Conservation (phyloP, 2,888 invertebrate genomes). For the Heteropelma amictum region DNA sequence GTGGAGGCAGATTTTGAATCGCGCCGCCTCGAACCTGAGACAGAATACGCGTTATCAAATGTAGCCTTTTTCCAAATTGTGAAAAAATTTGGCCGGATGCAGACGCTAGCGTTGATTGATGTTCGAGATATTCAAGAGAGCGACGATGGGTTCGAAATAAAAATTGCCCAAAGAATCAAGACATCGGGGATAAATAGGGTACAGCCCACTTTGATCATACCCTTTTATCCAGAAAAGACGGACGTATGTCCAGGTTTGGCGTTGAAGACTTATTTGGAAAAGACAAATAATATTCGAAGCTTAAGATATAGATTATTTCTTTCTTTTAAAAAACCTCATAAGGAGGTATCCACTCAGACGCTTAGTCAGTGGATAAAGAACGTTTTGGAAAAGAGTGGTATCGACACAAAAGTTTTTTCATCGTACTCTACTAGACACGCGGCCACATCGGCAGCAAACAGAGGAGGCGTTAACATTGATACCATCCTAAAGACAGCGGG, state of each 20-base stretch:
- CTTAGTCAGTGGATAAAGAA: slow-evolving; percentile 37
- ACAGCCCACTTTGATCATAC: slow-evolving; percentile 34
- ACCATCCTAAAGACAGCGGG: background rate
- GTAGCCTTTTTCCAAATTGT: background rate
- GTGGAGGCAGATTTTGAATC: slow-evolving; percentile 8
- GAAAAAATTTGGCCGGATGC: slow-evolving; percentile 17
- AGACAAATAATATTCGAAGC: slow-evolving; percentile 7
- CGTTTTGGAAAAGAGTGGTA: background rate
- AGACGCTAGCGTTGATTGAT: slow-evolving; percentile 32
- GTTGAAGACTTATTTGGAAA: slow-evolving; percentile 7
- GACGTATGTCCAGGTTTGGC: slow-evolving; percentile 17
- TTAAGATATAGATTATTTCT: background rate
- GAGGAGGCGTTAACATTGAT: background rate
- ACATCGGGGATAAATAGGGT: slow-evolving; percentile 30
- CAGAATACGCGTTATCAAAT: too few species aligned
- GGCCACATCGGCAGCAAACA: background rate
- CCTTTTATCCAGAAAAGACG: slow-evolving; percentile 17
- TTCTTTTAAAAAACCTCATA: slow-evolving; percentile 16
- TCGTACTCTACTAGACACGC: background rate
- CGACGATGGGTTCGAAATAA: slow-evolving; percentile 29
- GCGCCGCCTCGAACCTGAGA: slow-evolving; percentile 2
- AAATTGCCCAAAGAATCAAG: slow-evolving; percentile 39
- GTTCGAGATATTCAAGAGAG: slow-evolving; percentile 13
- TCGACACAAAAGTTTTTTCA: background rate
- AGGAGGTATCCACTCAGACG: slow-evolving; percentile 23